These are phyloP conservation scores for Gastracanthus pulcherrimus DNA, from an alignment of 2,888 invertebrate genomes.

Conservation along the genomic window DNA sequence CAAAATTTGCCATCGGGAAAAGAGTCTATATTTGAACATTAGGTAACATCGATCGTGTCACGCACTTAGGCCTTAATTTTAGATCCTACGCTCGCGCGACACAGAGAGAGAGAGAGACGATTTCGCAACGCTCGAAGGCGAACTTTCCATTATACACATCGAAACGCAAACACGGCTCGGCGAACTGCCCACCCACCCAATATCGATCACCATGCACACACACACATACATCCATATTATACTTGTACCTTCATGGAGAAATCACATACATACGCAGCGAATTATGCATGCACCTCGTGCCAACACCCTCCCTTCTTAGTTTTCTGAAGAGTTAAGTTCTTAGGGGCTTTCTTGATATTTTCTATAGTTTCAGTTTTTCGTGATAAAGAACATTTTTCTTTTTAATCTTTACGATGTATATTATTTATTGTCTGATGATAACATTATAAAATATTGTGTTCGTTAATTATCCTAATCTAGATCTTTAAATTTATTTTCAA, in stretches of 20 bases:
- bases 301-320: neutral
- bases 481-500: no score
- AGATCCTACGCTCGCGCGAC: neutral
- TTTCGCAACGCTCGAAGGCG: conserved; percentile 7
- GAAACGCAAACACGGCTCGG: neutral
- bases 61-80: conserved; percentile 11
- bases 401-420: no score
- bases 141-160: neutral
- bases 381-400: no score
- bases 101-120: neutral
- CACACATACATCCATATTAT: neutral
- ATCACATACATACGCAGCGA: neutral
- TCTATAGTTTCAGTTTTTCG: no score
- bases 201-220: neutral
- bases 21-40: neutral
- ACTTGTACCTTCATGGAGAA: neutral
- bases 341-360: no score
- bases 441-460: no score
- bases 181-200: neutral
- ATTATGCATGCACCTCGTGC: neutral
- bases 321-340: neutral
- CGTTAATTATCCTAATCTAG: no score
- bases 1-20: neutral
- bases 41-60: neutral
- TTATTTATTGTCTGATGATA: no score